Conservation (phyloP, 2,797 vertebrate genomes). For the Girardinus metallicus region DNA sequence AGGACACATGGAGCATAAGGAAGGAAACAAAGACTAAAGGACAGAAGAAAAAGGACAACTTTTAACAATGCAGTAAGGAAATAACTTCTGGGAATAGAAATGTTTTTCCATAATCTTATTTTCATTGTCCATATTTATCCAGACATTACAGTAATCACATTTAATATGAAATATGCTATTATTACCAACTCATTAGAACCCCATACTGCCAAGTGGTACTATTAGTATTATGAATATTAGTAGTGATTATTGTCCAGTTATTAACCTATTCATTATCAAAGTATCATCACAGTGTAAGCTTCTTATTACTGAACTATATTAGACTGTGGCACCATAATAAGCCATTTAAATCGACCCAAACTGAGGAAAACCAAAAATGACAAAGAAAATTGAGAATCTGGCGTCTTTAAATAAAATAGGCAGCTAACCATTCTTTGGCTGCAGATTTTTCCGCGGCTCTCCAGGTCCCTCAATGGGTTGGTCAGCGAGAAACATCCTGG, state of each 20-base stretch:
- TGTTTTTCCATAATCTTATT: background rate
- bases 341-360: background rate
- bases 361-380: background rate
- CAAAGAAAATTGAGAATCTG: background rate
- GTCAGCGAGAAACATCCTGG: constrained; percentile 92
- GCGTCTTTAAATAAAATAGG: background rate
- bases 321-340: background rate
- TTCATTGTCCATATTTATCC: background rate
- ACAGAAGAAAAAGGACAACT: background rate
- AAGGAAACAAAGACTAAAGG: background rate
- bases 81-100: background rate
- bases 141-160: background rate
- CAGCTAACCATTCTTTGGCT: constrained; percentile 84
- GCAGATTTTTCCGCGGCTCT: constrained; percentile 90
- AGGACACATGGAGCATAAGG: background rate
- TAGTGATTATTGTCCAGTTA: background rate
- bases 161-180: background rate
- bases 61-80: background rate
- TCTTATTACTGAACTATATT: background rate
- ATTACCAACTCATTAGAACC: background rate
- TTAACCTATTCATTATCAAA: background rate
- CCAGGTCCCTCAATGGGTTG: constrained; percentile 96
- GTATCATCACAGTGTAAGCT: background rate
- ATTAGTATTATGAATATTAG: background rate
- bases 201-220: background rate